These are phyloP conservation scores for Altica lythri DNA, from an alignment of 2,888 invertebrate genomes.

Conservation along the genomic window DNA sequence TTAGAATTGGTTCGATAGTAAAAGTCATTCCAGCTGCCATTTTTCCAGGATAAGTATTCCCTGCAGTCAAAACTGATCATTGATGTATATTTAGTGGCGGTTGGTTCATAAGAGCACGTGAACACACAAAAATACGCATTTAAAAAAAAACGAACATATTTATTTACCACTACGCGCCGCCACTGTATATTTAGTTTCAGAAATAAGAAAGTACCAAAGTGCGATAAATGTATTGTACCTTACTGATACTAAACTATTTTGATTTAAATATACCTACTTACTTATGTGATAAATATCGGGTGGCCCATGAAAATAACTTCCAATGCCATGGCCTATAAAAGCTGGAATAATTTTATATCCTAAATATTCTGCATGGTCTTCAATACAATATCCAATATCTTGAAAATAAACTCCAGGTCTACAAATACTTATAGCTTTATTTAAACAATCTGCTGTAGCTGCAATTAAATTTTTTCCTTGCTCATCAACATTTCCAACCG, in stretches of 20 bases:
- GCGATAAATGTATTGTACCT: no score
- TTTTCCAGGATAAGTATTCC: conserved; percentile 66
- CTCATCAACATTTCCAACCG: conserved; percentile 82
- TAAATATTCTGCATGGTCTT: conserved; percentile 65
- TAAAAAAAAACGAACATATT: background rate
- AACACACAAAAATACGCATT: background rate
- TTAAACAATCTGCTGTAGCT: conserved; percentile 72
- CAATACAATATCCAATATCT: conserved; percentile 68
- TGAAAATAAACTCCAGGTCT: conserved; percentile 65
- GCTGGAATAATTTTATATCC: conserved; percentile 74
- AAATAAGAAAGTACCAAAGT: no score
- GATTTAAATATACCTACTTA: conserved; percentile 55
- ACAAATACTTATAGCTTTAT: conserved; percentile 66
- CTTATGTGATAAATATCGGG: conserved; percentile 88
- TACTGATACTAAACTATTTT: background rate
- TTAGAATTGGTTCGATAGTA: conserved; percentile 89
- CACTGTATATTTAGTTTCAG: no score
- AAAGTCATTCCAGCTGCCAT: conserved; percentile 94
- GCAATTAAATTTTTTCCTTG: conserved; percentile 70
- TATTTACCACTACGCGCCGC: no score
- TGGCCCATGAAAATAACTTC: conserved; percentile 88
- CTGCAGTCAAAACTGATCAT: conserved; percentile 53
- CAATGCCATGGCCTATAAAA: conserved; percentile 93
- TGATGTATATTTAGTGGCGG: background rate
- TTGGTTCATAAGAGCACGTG: no score